Evolutionary conservation across 2,888 invertebrate species (phyloP), one percentile per base, ranked within the genome.

Genomic region (Drosophila emarginata): DNA sequence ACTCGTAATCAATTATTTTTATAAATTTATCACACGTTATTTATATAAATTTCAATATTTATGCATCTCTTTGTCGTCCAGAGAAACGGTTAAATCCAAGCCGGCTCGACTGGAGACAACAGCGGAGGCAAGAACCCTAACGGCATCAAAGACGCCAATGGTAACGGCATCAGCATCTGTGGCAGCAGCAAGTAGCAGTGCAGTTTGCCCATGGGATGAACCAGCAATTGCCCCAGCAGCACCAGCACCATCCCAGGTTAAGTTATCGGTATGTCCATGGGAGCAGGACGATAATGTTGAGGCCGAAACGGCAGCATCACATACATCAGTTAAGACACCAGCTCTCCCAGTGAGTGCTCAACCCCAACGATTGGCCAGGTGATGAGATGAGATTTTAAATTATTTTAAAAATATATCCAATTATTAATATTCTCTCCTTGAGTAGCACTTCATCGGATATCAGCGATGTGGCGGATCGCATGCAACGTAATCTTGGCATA

Each of bases 401-500:
- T n/a, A n/a, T n/a, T n/a, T n/a, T n/a, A n/a, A n/a, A n/a, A n/a
- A n/a, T n/a, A n/a, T n/a, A n/a, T n/a, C n/a, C n/a, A n/a, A n/a
- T n/a, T n/a, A n/a, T n/a, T n/a, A n/a, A 26, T 26, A 5, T 7
- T 14, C 4, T 23, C 18, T 39, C 28, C n/a, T 39, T 4, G 9
- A 9, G 5, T 40, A 91, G 91, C 75, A 90, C 89, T 36, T 87
- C 89, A 11, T 95, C 96, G 18, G 96, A 96, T 90, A 94, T 95
- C 72, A 95, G 95, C 89, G 94, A 93, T 89, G 93, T 93, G 53
- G 92, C 93, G 23, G 94, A 93, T 73, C 92, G 94, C 78, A 92
- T 95, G 79, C 93, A 94, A 79, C 94, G 95, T 69, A 94, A 95
- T 40, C 93, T 93, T 85, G 93, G 93, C 28, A 92, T 95, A 72